Percentiles rank a stretch among this genome's conserved stretches.
These are phyloP conservation scores for Epizoanthus rinbou DNA, from an alignment of 92 coral and sea anemone genomes.

Conservation along the genomic window DNA sequence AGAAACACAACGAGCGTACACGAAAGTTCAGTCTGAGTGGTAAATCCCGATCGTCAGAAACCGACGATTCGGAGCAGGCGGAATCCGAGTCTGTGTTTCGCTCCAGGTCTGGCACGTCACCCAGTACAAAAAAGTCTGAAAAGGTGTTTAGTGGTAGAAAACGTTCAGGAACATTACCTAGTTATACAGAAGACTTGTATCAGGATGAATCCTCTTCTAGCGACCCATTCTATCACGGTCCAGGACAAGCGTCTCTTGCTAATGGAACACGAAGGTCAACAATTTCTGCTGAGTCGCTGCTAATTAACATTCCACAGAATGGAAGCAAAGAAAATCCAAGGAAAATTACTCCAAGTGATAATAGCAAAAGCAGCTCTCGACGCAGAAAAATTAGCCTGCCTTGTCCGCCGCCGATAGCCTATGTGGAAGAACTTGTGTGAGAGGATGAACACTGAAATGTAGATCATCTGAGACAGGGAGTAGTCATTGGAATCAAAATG, in stretches of 20 bases:
- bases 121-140: background rate
- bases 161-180: slow-evolving; percentile 4
- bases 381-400: background rate
- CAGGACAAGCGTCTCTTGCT: background rate
- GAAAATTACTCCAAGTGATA: background rate
- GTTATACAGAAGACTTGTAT: background rate
- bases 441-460: background rate
- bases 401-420: background rate
- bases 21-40: background rate
- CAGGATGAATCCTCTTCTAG: background rate
- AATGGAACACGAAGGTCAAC: background rate
- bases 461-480: background rate
- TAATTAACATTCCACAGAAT: slow-evolving; percentile 2
- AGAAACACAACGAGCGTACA: background rate
- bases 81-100: background rate
- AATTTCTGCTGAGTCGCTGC: background rate
- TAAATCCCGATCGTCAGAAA: background rate
- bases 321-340: background rate
- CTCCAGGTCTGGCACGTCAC: background rate
- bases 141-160: background rate
- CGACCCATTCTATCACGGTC: slow-evolving; percentile 7
- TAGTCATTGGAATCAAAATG: no score
- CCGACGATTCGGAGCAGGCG: slow-evolving; percentile 5
- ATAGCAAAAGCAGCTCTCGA: background rate
- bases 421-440: slow-evolving; percentile 7